Base-by-base conservation (phyloP, 2,113 vertebrate genomes). In the Rhinogobius similis region DNA sequence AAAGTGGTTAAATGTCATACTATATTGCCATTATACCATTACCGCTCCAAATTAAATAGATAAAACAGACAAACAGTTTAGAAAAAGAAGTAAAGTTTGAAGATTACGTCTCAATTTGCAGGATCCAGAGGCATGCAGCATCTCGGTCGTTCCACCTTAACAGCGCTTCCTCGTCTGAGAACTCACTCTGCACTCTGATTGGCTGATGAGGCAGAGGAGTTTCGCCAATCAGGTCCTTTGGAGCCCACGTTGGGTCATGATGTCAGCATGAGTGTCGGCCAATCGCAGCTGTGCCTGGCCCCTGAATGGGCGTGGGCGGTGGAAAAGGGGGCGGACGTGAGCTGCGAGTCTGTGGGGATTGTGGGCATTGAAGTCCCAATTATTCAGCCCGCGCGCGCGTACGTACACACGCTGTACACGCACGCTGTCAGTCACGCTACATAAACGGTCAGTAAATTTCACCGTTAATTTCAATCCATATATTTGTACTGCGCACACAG, bases 281-380 rank as follows among this genome's bases (percentile, higher is more conserved):
- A 93, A 93, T 93, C 43, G 48, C 0, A 20, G 38, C 10, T 10
- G 32, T 59, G 39, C 7, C 26, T 48, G 48, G 56, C 65, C 65
- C 66, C 48, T 86, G 82, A 90, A 87, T 84, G 83, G 86, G 75
- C 77, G 87, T 68, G 73, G 78, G 73, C 72, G 70, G 62, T 0
- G 44, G 58, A 0, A 43, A 52, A 5, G 11, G 26, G 62, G 6
- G 64, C 56, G 10, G 48, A 39, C 32, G 44, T 73, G 73, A 55
- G 82, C 55, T 50, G 85, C 77, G 75, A 74, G 89, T 91, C 89
- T 86, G 79, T 84, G 86, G 93, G 92, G 91, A 93, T 92, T 92
- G 90, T 92, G 92, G 93, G 92, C 89, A 93, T 91, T 94, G 92
- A 91, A 93, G 93, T 93, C 91, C 91, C 91, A 91, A 91, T 92